Conservation (phyloP, 2,888 invertebrate genomes). For the Meloe dianella region DNA sequence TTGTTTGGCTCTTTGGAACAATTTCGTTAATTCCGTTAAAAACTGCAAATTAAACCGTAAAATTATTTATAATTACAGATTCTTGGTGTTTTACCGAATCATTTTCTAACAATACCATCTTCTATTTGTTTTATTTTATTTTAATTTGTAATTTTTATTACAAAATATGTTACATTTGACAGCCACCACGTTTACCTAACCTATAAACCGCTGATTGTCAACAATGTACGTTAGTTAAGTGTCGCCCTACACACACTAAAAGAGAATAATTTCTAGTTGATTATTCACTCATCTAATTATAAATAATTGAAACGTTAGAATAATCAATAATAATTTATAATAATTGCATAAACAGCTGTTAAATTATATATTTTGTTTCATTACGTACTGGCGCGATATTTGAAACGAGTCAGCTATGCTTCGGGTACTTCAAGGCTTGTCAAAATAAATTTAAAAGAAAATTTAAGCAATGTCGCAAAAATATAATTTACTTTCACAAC, state of each 20-base stretch:
- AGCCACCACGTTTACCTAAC: neutral
- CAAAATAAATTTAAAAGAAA: no score
- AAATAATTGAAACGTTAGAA: no score
- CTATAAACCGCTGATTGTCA: neutral
- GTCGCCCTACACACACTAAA: neutral
- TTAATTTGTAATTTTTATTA: neutral
- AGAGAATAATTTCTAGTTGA: no score
- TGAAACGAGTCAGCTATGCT: neutral
- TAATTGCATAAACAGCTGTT: no score
- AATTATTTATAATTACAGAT: conserved; percentile 8
- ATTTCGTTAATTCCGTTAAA: conserved; percentile 79
- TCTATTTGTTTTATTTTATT: conserved; percentile 33
- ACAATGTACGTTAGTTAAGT: neutral
- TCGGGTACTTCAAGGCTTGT: neutral
- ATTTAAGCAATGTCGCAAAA: no score
- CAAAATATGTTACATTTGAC: conserved; percentile 6
- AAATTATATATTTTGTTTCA: neutral
- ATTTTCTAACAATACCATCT: conserved; percentile 73
- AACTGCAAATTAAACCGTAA: conserved; percentile 69
- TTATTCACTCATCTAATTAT: no score
- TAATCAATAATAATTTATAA: no score
- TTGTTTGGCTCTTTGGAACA: conserved; percentile 84
- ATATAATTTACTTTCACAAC: no score
- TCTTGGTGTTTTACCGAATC: conserved; percentile 64
- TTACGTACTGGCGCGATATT: neutral